Percentiles rank a stretch among this genome's conserved stretches.
Evolutionary conservation across 2,113 vertebrate species (phyloP).

Genomic region (Petaurus breviceps): DNA sequence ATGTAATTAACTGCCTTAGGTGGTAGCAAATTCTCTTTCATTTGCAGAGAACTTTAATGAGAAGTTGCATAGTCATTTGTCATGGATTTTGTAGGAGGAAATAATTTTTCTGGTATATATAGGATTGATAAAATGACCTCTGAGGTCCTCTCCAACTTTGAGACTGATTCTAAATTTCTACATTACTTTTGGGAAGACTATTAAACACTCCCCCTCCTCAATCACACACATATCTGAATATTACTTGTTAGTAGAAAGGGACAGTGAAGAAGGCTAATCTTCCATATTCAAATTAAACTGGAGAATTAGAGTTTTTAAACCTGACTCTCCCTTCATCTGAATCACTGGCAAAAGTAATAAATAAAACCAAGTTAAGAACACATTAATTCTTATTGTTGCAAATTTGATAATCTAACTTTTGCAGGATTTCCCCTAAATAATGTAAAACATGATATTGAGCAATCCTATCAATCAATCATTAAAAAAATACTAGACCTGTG

Average conservation of each 20-base stretch:
- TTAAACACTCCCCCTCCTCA: not conserved
- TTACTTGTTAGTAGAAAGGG: not conserved
- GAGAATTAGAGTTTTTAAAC: not conserved
- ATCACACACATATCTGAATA: not conserved
- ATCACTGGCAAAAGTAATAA: not conserved
- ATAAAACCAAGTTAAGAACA: not conserved
- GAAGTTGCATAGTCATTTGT: not conserved
- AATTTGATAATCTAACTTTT: not conserved
- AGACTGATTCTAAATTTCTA: not conserved
- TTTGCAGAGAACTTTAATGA: not conserved
- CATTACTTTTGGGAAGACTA: not conserved
- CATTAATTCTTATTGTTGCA: not conserved
- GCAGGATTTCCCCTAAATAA: not conserved
- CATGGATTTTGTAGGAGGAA: not conserved
- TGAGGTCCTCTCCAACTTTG: not conserved
- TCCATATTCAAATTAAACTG: not conserved
- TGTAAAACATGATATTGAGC: not conserved
- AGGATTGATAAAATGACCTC: not conserved
- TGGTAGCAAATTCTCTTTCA: not conserved
- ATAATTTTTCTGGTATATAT: not conserved
- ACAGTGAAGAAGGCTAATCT: not conserved
- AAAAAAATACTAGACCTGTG: not conserved
- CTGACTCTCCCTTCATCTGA: not conserved
- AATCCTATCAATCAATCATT: not conserved
- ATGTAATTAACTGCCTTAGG: not conserved